Percentiles rank a stretch among this genome's conserved stretches.
Conservation (phyloP, 2,888 invertebrate species). For the Cheilosia soror region DNA sequence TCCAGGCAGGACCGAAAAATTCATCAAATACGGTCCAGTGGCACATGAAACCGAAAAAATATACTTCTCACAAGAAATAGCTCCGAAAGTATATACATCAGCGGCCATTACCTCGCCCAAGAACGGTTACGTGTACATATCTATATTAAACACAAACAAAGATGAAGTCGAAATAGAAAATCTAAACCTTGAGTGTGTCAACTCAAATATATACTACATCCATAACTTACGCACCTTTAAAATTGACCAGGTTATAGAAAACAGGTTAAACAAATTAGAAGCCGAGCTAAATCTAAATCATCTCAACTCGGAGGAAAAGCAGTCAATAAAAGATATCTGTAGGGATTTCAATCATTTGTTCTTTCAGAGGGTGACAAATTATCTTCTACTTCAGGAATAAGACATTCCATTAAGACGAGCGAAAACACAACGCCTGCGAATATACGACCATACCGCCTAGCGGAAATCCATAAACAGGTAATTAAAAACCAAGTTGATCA, state of each 20-base stretch:
- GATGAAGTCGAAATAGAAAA: conserved; percentile 6
- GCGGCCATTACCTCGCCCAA: not conserved
- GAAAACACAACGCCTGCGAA: not conserved
- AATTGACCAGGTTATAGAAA: not conserved
- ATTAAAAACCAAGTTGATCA: conserved; percentile 2
- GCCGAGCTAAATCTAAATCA: conserved; percentile 2
- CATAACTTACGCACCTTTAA: conserved; percentile 7
- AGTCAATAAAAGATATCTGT: conserved; percentile 5
- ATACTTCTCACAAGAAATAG: conserved; percentile 14
- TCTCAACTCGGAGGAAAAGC: conserved; percentile 8
- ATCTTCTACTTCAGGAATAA: conserved; percentile 4
- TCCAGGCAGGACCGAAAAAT: not conserved
- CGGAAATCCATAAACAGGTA: conserved; percentile 6
- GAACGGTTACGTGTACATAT: conserved; percentile 3
- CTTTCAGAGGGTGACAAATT: conserved; percentile 4
- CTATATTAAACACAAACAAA: not conserved
- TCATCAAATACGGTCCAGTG: not conserved
- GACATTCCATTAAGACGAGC: not conserved
- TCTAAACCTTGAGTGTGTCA: not conserved
- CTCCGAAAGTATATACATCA: conserved; percentile 1
- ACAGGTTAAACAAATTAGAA: not conserved
- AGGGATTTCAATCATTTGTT: conserved; percentile 9
- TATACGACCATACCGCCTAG: conserved; percentile 12
- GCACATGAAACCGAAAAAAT: conserved; percentile 1
- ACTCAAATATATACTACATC: not conserved